Evolutionary conservation across 2,797 vertebrate species (phyloP), one percentile per base, ranked within the genome.

Genomic region (Galago senegalensis): DNA sequence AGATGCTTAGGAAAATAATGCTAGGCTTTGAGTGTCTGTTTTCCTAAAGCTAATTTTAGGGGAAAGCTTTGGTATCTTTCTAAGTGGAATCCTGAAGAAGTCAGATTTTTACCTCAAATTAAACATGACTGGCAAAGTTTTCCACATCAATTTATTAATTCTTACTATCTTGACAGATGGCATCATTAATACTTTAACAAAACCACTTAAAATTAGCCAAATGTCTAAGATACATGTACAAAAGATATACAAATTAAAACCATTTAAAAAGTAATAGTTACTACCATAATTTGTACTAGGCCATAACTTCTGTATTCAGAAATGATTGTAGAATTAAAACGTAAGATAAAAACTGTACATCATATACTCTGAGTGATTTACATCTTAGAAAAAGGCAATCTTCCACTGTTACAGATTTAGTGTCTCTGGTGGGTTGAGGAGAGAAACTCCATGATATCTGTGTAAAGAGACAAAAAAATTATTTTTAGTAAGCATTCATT

Each of bases 371-470:
- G 75, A 80, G 87, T 60, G 97, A 98, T 98, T 98, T 97, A 98
- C 95, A 98, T 95, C 79, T 96, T 81, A 92, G 87, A 43, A 97
- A 98, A 98, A 79, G 94, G 97, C 92, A 98, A 96, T 98, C 97
- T 98, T 98, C 94, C 95, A 95, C 97, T 98, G 96, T 98, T 95
- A 99, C 93, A 99, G 95, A 91, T 98, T 98, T 98, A 99, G 97
- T 96, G 98, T 99, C 69, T 99, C 98, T 93, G 99, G 99, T 13
- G 99, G 99, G 0, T 99, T 98, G 87, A 99, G 99, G 81, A 99
- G 98, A 14, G 99, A 99, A 97, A 99, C 99, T 96, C 99, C 98
- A 1, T 99, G 99, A 98, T 99, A 99, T 98, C 99, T 99, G 96
- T 99, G 96, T 4, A 43, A 98, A 80, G 31, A 65, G 49, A 49